Evolutionary conservation across 1,140 invertebrate species (phyloP), one percentile per base, ranked within the genome.

Genomic region (Schlechtendalia chinensis): DNA sequence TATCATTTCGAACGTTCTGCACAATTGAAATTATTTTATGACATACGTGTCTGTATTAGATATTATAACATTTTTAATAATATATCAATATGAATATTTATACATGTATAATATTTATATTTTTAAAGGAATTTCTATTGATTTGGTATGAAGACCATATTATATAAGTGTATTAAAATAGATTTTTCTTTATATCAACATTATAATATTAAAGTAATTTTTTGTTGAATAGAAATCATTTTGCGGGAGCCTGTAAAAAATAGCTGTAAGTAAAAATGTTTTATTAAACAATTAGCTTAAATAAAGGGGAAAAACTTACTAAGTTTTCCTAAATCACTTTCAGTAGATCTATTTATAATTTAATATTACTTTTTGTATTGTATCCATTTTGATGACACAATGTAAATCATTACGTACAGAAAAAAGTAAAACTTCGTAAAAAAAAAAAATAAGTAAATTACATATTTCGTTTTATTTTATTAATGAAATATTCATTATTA

Each of bases 401-500:
- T 69, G n/a, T 69, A 69, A 69, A 69, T 69, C 24, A 69, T 50
- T 69, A 17, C 8, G 1, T 24, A 17, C 1, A 1, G 10, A 10
- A 10, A 69, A 27, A 50, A 16, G n/a, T 50, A 27, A 69, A 69
- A 50, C 50, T 27, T 47, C 4, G n/a, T 50, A 24, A 16, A 69
- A 69, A 22, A 69, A 69, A 22, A 50, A 47, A 50, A 16, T 27
- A 50, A n/a, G 24, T n/a, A 69, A 27, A 50, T 69, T 69, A 69
- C 47, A 27, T 69, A 50, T 69, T 50, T 50, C 32, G 45, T 50
- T 69, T 19, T 69, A 69, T 69, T 27, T 27, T 69, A 69, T 69
- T 50, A 69, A 69, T 69, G 50, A 17, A 17, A 50, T 50, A 14
- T 69, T 69, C 47, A 24, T 39, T 27, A 24, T 50, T 69, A 69